Evolutionary conservation across 1,140 invertebrate genomes (phyloP), one percentile per base, ranked within the genome.

Genomic region (Drosophila parvula): DNA sequence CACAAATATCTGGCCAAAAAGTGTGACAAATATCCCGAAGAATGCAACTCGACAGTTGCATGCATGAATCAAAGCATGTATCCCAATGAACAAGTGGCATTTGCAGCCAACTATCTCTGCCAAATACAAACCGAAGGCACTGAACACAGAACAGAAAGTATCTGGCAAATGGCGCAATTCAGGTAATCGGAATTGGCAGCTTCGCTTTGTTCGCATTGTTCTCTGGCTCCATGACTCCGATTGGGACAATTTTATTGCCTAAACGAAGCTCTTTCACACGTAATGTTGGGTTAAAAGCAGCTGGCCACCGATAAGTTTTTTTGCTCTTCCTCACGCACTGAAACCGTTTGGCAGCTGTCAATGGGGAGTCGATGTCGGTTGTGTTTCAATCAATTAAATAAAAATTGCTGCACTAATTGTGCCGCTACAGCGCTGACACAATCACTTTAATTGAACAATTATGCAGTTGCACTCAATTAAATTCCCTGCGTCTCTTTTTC

Each of bases 391-490:
- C 83, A 88, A 88, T 83, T 88, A 83, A 89, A 55, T 55, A 55
- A 79, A 82, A 88, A 74, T 69, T 80, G 76, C 51, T 48, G 61
- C 62, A 68, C 68, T 88, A 88, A 88, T 88, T 88, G 83, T 67
- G 18, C 34, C 28, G 38, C 44, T 51, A 34, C 57, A 51, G n/a
- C 36, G 40, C 60, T 71, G 77, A 74, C 76, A 79, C 78, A 86
- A 76, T 79, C 70, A 70, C 78, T 88, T 83, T 81, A 88, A 88
- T 89, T 88, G 83, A 89, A 69, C 83, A 83, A 89, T 83, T 89
- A 89, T 74, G 76, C 59, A 80, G 84, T 80, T 88, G 84, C 71
- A 83, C 83, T 88, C 83, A 88, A 88, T 88, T 88, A 79, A 88
- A 67, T 85, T 44, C 43, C 74, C 41, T 50, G 61, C 40, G 32